Evolutionary conservation across 2,888 invertebrate genomes (phyloP).

Genomic region (Cistogaster globosa): DNA sequence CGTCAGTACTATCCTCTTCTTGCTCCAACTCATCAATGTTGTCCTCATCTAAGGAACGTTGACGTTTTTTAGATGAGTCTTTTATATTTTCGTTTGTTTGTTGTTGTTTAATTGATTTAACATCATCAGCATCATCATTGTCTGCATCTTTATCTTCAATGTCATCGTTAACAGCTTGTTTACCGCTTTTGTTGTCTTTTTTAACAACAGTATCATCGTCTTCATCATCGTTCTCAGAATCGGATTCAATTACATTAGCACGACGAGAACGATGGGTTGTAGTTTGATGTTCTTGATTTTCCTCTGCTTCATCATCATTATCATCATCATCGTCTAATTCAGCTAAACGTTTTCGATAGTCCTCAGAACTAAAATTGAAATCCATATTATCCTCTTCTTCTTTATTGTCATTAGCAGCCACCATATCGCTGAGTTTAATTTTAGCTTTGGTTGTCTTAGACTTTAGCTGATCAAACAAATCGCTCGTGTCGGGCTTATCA

Average conservation of each 20-base stretch:
- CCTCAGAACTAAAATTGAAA: slow-evolving; percentile 82
- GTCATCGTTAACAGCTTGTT: slow-evolving; percentile 54
- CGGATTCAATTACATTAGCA: slow-evolving; percentile 82
- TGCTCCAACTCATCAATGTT: slow-evolving; percentile 11
- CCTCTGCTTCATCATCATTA: slow-evolving; percentile 45
- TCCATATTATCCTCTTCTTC: slow-evolving; percentile 73
- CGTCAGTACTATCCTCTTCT: slow-evolving; percentile 68
- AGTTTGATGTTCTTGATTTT: slow-evolving; percentile 71
- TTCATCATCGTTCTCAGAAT: slow-evolving; percentile 77
- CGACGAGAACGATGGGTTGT: slow-evolving; percentile 78
- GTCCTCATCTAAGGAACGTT: slow-evolving; percentile 66
- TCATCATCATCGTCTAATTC: slow-evolving; percentile 78
- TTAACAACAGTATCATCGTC: slow-evolving; percentile 59
- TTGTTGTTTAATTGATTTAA: slow-evolving; percentile 51
- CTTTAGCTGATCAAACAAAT: slow-evolving; percentile 79
- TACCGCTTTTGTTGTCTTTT: slow-evolving; percentile 52
- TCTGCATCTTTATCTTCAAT: slow-evolving; percentile 17
- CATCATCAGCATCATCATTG: slow-evolving; percentile 32
- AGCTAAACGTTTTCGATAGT: slow-evolving; percentile 80
- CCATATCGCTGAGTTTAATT: slow-evolving; percentile 76
- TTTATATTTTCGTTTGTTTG: slow-evolving; percentile 37
- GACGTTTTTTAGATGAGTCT: slow-evolving; percentile 66
- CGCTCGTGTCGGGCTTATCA: slow-evolving; percentile 68
- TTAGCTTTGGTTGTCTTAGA: slow-evolving; percentile 77
- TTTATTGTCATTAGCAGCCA: slow-evolving; percentile 47